phyloP scores from a whole-genome alignment of 2,113 vertebrate species.

The Vulpes ferrilata region DNA sequence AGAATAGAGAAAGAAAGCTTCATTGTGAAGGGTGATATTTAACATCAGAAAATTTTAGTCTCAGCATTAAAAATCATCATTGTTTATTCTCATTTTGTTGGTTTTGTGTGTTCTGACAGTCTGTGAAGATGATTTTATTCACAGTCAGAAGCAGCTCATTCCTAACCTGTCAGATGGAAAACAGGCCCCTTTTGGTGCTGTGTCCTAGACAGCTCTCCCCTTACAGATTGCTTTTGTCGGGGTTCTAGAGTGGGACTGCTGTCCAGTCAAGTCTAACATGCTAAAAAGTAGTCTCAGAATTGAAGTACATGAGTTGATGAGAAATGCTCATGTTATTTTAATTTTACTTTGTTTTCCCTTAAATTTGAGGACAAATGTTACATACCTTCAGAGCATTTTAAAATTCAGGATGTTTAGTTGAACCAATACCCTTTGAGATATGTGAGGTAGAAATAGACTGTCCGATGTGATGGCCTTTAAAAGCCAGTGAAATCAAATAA shows the following conservation, averaged over 20 bases:
- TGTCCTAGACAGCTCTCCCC: neutral
- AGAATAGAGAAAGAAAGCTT: neutral
- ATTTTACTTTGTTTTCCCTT: neutral
- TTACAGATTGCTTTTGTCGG: neutral
- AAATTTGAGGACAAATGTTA: neutral
- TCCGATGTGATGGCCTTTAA: neutral
- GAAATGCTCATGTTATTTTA: neutral
- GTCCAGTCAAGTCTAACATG: neutral
- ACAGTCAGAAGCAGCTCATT: neutral
- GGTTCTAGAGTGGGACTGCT: neutral
- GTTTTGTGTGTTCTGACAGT: neutral
- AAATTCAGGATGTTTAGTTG: neutral
- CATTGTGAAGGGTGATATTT: neutral
- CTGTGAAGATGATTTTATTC: neutral
- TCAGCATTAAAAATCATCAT: neutral
- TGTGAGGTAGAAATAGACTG: neutral
- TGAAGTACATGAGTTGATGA: neutral
- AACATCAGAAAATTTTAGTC: neutral
- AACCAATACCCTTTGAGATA: neutral
- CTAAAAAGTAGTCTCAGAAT: neutral
- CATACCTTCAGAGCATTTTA: neutral
- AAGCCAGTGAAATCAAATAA: slow-evolving; percentile 12
- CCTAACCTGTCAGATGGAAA: neutral
- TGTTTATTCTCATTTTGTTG: neutral
- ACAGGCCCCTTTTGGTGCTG: neutral